Evolutionary conservation across 2,888 invertebrate genomes (phyloP).

Genomic region (Polydrusus pterygomalis): DNA sequence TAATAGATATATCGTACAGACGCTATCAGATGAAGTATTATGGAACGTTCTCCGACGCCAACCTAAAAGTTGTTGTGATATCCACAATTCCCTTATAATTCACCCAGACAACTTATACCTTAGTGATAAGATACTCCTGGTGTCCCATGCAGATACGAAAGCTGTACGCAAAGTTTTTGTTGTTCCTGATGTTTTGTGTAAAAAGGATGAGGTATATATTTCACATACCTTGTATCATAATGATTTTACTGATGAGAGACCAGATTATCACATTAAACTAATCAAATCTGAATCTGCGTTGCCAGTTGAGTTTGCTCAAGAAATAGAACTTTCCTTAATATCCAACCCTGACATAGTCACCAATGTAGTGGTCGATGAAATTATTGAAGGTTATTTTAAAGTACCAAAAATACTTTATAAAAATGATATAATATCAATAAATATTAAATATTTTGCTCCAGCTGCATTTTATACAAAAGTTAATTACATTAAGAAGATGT

Average conservation of each 20-base stretch:
- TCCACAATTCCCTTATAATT: slow-evolving; percentile 64
- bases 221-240: slow-evolving; percentile 56
- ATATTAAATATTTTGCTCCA: slow-evolving; percentile 73
- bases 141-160: slow-evolving; percentile 52
- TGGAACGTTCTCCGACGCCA: slow-evolving; percentile 51
- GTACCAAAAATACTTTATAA: slow-evolving; percentile 78
- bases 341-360: slow-evolving; percentile 71
- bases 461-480: slow-evolving; percentile 68
- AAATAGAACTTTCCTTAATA: slow-evolving; percentile 67
- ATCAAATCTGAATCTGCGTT: slow-evolving; percentile 37
- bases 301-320: slow-evolving; percentile 63
- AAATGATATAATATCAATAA: slow-evolving; percentile 79
- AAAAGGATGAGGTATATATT: slow-evolving; percentile 51
- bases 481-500: slow-evolving; percentile 65
- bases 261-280: slow-evolving; percentile 48
- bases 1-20: slow-evolving; percentile 59
- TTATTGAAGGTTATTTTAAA: slow-evolving; percentile 81
- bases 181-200: slow-evolving; percentile 47
- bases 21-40: slow-evolving; percentile 60
- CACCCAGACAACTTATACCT: slow-evolving; percentile 59
- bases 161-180: slow-evolving; percentile 56
- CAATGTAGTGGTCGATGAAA: slow-evolving; percentile 73
- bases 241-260: slow-evolving; percentile 47
- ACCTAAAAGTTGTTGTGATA: slow-evolving; percentile 59
- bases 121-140: slow-evolving; percentile 57